These are phyloP conservation scores for Drosophila meridionalis DNA, from an alignment of 2,888 invertebrate species.

Conservation along the genomic window DNA sequence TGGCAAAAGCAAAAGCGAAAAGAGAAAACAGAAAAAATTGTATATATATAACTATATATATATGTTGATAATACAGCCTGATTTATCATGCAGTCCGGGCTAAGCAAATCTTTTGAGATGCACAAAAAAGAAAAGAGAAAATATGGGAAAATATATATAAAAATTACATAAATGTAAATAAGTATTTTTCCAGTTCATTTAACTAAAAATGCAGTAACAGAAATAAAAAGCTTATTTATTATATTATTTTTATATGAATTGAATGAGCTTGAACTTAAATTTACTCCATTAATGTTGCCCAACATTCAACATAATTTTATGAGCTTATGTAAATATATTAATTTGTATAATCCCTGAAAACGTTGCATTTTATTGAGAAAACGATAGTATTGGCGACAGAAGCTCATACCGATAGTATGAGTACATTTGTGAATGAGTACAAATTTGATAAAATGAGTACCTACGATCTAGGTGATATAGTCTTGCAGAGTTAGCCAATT, in stretches of 20 bases:
- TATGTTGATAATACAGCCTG: slow-evolving; percentile 67
- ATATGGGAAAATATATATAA: slow-evolving; percentile 88
- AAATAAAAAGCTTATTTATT: not conserved
- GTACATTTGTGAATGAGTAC: not conserved
- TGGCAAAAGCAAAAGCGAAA: slow-evolving; percentile 53
- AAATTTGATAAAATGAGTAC: not conserved
- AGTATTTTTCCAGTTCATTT: slow-evolving; percentile 12
- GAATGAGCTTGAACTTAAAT: not conserved
- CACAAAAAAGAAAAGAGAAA: slow-evolving; percentile 28
- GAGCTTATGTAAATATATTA: not conserved
- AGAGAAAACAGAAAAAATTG: not conserved
- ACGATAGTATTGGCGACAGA: not conserved
- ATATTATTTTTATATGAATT: not conserved
- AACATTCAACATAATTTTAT: not conserved
- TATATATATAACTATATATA: slow-evolving; percentile 35
- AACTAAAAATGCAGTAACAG: not conserved
- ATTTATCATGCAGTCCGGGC: slow-evolving; percentile 62
- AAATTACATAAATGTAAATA: slow-evolving; percentile 43
- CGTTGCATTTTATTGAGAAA: not conserved
- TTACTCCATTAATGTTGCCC: not conserved
- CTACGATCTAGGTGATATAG: too few relatives aligned
- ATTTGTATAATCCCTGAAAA: not conserved
- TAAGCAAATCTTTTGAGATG: slow-evolving; percentile 50
- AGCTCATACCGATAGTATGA: not conserved
- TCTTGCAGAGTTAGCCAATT: too few relatives aligned